Percentiles rank a stretch among this genome's conserved stretches.
These are phyloP conservation scores for Lutjanus argentimaculatus DNA, from an alignment of 2,797 vertebrate species.

Conservation along the genomic window DNA sequence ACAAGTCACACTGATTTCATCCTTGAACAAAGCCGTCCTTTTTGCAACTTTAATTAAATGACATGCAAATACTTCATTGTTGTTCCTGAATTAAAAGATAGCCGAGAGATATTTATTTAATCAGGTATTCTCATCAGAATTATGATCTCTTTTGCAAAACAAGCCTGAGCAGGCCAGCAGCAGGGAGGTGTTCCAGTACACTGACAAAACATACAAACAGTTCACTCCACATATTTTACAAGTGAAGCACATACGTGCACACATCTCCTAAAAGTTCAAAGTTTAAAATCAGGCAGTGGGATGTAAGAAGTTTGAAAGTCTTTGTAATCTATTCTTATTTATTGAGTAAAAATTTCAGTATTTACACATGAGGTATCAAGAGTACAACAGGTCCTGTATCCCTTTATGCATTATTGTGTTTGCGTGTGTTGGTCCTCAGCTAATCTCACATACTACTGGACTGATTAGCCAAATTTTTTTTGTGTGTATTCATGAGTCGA, in stretches of 20 bases:
- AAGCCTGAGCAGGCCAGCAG: neutral
- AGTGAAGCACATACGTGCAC: neutral
- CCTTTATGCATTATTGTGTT: too few relatives aligned
- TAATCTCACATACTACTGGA: too few relatives aligned
- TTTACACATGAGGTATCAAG: too few relatives aligned
- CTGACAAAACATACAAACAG: neutral
- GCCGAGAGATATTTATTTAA: neutral
- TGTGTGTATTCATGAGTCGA: too few relatives aligned
- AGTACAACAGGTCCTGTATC: too few relatives aligned
- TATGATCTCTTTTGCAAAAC: neutral
- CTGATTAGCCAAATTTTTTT: too few relatives aligned
- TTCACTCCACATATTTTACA: neutral
- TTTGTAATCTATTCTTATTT: too few relatives aligned
- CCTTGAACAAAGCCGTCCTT: neutral
- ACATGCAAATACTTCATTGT: neutral
- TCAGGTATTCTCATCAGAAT: neutral
- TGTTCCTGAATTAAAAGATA: neutral
- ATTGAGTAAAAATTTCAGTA: too few relatives aligned
- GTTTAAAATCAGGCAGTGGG: too few relatives aligned
- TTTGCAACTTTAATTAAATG: neutral
- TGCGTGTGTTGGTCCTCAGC: too few relatives aligned
- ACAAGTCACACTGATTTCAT: neutral
- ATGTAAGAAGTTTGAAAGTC: too few relatives aligned
- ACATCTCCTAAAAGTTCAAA: too few relatives aligned
- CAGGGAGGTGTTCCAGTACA: neutral